Evolutionary conservation across 2,113 vertebrate genomes (phyloP).

Genomic region (Aphelocoma coerulescens): DNA sequence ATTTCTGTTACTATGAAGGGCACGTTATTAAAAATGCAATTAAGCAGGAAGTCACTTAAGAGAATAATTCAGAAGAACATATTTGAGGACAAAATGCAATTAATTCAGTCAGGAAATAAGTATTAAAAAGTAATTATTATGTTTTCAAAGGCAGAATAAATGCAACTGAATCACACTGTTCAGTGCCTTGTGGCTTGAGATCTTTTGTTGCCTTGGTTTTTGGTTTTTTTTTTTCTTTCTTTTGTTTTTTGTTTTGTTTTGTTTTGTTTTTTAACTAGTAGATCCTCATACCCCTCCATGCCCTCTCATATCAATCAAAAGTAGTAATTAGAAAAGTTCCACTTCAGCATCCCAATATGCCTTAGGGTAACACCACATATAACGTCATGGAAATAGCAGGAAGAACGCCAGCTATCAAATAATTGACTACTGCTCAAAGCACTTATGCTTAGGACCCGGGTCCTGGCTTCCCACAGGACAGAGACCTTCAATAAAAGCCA

Average conservation of each 20-base stretch:
- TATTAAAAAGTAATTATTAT: background rate
- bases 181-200: background rate
- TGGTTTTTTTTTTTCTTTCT: too few relatives aligned
- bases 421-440: slow-evolving; percentile 23
- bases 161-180: background rate
- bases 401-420: slow-evolving; percentile 19
- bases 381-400: slow-evolving; percentile 53
- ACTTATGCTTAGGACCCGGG: background rate
- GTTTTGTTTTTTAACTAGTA: background rate
- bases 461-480: background rate
- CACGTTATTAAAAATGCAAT: background rate
- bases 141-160: background rate
- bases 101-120: background rate
- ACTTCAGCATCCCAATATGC: slow-evolving; percentile 21
- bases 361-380: background rate
- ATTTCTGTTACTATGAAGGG: background rate
- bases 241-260: too few relatives aligned
- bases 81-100: background rate
- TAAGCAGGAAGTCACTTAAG: background rate
- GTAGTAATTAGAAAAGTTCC: slow-evolving; percentile 20
- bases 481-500: background rate
- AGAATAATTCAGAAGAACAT: background rate
- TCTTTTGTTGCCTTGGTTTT: background rate
- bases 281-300: background rate
- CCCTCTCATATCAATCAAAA: slow-evolving; percentile 33